phyloP scores from a whole-genome alignment of 53 echinoderm and acorn worm species.

The Apostichopus leukothele region DNA sequence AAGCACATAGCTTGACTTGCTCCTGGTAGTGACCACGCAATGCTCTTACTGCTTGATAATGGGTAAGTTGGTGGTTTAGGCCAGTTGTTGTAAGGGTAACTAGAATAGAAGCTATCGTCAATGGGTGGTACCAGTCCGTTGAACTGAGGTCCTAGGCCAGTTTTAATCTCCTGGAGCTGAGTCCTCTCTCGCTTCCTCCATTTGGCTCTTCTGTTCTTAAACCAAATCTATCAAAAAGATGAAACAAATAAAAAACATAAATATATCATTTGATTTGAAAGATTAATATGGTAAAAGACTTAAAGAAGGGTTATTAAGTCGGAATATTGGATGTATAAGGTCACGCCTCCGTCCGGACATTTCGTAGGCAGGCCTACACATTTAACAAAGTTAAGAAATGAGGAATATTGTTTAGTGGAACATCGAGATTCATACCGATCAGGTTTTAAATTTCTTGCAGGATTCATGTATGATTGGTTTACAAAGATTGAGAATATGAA shows the following conservation, averaged over 20 bases:
- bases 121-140: constrained; percentile 90
- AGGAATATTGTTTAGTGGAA: too few relatives aligned
- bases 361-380: too few relatives aligned
- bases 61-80: constrained; percentile 60
- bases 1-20: constrained; percentile 83
- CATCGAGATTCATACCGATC: too few relatives aligned
- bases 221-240: constrained; percentile 75
- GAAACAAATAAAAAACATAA: not conserved
- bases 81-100: constrained; percentile 99
- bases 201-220: constrained; percentile 96
- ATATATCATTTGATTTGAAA: not conserved
- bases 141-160: constrained; percentile 88
- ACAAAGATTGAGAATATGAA: too few relatives aligned
- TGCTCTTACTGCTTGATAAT: constrained; percentile 78
- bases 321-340: too few relatives aligned
- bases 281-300: too few relatives aligned
- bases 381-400: too few relatives aligned
- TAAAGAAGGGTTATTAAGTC: too few relatives aligned
- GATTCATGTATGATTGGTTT: too few relatives aligned
- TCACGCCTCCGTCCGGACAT: too few relatives aligned
- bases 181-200: constrained; percentile 96
- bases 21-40: constrained; percentile 82
- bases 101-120: constrained; percentile 89
- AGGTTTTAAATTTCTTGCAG: too few relatives aligned
- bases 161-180: constrained; percentile 90